Evolutionary conservation across 2,113 vertebrate genomes (phyloP).

Genomic region (Muntiacus reevesi): DNA sequence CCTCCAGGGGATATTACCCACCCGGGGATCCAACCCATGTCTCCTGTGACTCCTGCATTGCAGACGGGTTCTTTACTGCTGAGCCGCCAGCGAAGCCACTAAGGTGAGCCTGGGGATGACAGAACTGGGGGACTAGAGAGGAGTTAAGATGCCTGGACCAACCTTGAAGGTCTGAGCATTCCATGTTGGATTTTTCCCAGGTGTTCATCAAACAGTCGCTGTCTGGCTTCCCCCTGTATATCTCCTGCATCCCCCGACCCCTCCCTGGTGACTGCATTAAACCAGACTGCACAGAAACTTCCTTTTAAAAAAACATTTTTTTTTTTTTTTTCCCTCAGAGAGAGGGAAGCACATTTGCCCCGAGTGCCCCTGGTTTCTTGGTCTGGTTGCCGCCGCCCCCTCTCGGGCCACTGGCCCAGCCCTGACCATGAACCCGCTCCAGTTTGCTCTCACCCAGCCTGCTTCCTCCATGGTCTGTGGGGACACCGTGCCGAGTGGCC

Average conservation of each 20-base stretch:
- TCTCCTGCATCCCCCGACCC: background rate
- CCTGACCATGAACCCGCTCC: background rate
- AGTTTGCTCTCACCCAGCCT: rapidly evolving
- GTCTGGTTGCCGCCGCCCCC: background rate
- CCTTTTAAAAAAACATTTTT: background rate
- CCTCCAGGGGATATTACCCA: background rate
- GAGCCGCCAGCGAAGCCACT: background rate
- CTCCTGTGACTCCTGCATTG: background rate
- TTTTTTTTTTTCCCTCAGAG: background rate
- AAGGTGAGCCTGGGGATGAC: background rate
- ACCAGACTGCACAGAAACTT: background rate
- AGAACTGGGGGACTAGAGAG: background rate
- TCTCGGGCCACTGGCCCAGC: rapidly evolving
- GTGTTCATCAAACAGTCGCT: background rate
- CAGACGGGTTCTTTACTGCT: background rate
- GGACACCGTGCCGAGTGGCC: background rate
- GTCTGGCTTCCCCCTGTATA: background rate
- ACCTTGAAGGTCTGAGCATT: no score
- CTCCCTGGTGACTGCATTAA: background rate
- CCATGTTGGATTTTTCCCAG: background rate
- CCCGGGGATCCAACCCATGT: background rate
- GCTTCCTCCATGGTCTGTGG: rapidly evolving
- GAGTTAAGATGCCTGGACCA: background rate
- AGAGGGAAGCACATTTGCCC: background rate
- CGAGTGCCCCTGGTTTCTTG: rapidly evolving